Percentiles rank a stretch among this genome's conserved stretches.
phyloP scores from a whole-genome alignment of 2,797 vertebrate species.

The Phataginus tetradactyla region DNA sequence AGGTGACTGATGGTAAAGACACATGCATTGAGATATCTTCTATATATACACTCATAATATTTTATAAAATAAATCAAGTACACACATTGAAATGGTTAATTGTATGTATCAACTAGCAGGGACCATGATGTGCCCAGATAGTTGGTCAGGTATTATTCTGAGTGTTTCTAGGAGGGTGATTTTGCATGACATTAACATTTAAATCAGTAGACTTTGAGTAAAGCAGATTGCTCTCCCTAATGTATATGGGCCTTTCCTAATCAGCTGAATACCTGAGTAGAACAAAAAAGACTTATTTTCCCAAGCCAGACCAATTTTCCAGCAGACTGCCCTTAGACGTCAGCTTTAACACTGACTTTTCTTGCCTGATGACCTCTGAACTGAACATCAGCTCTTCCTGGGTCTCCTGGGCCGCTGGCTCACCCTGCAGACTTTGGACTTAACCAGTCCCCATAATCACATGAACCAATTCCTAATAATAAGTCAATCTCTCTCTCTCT shows the following conservation, averaged over 20 bases:
- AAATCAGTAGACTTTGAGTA: not conserved
- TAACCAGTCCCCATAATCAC: not conserved
- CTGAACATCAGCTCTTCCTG: not conserved
- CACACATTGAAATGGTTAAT: not conserved
- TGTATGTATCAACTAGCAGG: not conserved
- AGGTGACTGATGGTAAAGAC: not conserved
- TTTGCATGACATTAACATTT: not conserved
- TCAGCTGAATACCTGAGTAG: not conserved
- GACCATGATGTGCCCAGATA: not conserved
- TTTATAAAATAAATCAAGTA: not conserved
- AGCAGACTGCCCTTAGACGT: not conserved
- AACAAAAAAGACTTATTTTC: not conserved
- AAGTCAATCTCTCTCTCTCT: not conserved
- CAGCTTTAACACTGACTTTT: not conserved
- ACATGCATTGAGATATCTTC: not conserved
- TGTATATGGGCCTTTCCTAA: not conserved
- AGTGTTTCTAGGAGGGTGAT: not conserved
- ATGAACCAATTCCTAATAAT: not conserved
- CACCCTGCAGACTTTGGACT: not conserved
- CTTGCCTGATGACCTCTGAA: not conserved
- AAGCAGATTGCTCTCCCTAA: not conserved
- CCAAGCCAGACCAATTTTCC: not conserved
- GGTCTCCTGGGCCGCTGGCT: not conserved
- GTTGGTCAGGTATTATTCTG: not conserved
- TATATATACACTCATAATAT: not conserved